A percentile compares a stretch with the other conserved stretches of the same genome.
Evolutionary conservation across 2,113 vertebrate species (phyloP).

Genomic region (Bubo blakistoni): DNA sequence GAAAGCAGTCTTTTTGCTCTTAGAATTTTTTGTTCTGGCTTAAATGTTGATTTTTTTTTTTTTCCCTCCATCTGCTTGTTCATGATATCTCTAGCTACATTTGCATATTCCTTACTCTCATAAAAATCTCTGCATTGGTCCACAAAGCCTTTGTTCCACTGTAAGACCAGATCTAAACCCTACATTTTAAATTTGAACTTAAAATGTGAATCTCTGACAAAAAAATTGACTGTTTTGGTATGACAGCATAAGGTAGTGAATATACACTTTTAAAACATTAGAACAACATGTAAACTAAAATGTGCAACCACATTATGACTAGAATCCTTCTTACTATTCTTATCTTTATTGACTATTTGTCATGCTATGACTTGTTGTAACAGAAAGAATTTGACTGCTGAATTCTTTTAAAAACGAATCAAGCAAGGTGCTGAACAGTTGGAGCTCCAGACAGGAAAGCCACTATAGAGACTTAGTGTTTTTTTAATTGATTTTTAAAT

Average conservation of each 20-base stretch:
- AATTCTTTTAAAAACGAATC: not conserved
- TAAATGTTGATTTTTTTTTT: not conserved
- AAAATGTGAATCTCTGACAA: not conserved
- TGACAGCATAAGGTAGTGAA: not conserved
- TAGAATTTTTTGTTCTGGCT: not conserved
- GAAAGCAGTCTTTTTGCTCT: not conserved
- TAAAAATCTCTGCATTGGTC: not conserved
- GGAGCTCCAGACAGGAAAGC: not conserved
- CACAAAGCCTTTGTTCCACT: not conserved
- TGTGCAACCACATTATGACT: not conserved
- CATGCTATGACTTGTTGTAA: not conserved
- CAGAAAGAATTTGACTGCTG: not conserved
- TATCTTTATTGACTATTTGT: not conserved
- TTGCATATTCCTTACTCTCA: not conserved
- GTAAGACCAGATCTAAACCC: not conserved
- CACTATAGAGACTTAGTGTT: not conserved
- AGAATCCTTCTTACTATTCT: not conserved
- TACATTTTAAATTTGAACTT: not conserved
- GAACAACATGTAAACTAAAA: not conserved
- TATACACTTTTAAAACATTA: not conserved
- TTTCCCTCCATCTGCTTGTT: not conserved
- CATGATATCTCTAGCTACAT: not conserved
- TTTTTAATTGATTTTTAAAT: not conserved
- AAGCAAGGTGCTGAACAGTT: not conserved
- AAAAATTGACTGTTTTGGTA: not conserved